phyloP scores from a whole-genome alignment of 2,888 invertebrate species.

The Caenorhabditis zanzibari region DNA sequence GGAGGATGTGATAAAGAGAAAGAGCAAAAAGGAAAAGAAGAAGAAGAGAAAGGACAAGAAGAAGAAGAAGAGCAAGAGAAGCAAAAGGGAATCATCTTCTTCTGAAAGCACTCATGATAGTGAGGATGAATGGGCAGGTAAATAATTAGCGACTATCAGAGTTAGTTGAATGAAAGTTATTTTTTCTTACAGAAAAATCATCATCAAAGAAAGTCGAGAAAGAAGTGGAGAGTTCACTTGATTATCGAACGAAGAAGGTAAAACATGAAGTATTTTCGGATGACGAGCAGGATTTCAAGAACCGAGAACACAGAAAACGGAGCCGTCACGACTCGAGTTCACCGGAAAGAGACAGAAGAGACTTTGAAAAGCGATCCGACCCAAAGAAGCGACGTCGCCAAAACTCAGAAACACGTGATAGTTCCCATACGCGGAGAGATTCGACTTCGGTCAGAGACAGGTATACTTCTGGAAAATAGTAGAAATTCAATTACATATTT shows the following conservation, averaged over 20 bases:
- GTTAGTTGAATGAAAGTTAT: too few relatives aligned
- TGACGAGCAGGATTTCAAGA: slow-evolving; percentile 7
- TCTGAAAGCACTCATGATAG: slow-evolving; percentile 20
- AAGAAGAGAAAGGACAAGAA: slow-evolving; percentile 39
- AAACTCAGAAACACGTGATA: not conserved
- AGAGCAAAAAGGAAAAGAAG: slow-evolving; percentile 57
- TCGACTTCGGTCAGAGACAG: too few relatives aligned
- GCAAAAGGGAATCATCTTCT: not conserved
- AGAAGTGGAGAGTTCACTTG: slow-evolving; percentile 34
- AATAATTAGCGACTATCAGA: not conserved
- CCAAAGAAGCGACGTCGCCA: not conserved
- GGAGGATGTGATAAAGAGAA: slow-evolving; percentile 55
- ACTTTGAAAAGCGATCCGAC: not conserved
- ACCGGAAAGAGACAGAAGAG: not conserved
- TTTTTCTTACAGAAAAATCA: slow-evolving; percentile 29
- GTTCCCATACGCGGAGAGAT: too few relatives aligned
- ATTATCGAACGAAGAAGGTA: slow-evolving; percentile 31
- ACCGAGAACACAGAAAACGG: not conserved
- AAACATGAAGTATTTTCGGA: slow-evolving; percentile 33
- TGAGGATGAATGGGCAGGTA: slow-evolving; percentile 50
- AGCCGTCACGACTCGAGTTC: not conserved
- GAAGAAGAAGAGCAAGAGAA: slow-evolving; percentile 26
- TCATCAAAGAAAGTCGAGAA: slow-evolving; percentile 35
- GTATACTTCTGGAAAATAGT: not conserved
- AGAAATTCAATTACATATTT: not conserved